These are phyloP conservation scores for Saxidomus purpurata DNA, from an alignment of 1,140 invertebrate species.

Conservation along the genomic window DNA sequence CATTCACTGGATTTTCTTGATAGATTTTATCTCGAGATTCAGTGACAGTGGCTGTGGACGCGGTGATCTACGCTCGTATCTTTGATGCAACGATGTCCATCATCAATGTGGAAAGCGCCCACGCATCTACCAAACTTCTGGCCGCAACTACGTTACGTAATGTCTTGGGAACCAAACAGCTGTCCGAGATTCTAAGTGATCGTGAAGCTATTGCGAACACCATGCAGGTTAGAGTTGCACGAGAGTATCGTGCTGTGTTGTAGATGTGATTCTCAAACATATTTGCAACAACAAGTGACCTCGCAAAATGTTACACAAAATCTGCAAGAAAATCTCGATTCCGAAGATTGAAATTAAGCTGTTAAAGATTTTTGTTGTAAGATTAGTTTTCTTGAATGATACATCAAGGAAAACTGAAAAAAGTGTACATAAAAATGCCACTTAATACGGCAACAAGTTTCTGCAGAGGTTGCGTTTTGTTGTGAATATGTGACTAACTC, in stretches of 20 bases:
- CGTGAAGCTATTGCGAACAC: conserved; percentile 95
- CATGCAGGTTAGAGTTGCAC: conserved; percentile 90
- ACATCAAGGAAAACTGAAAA: too few relatives aligned
- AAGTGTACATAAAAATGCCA: too few relatives aligned
- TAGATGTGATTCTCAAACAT: not conserved
- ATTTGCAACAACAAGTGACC: not conserved
- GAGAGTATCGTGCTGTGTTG: not conserved
- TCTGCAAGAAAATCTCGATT: too few relatives aligned
- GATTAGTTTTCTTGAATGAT: too few relatives aligned
- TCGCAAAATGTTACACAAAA: not conserved
- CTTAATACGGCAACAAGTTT: too few relatives aligned
- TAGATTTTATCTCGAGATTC: conserved; percentile 96
- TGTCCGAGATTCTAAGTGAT: conserved; percentile 95
- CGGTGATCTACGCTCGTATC: conserved; percentile 95
- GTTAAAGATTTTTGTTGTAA: too few relatives aligned
- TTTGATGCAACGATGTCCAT: conserved; percentile 98
- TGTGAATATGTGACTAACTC: not conserved
- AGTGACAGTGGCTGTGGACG: conserved; percentile 96
- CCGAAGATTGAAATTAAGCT: too few relatives aligned
- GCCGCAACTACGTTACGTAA: conserved; percentile 89
- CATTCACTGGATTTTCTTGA: not conserved
- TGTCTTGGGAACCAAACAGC: conserved; percentile 95
- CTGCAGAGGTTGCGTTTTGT: not conserved
- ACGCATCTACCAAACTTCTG: conserved; percentile 88
- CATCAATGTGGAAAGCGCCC: conserved; percentile 98